Evolutionary conservation across 2,113 vertebrate species (phyloP).

Genomic region (Falcunculus frontatus): DNA sequence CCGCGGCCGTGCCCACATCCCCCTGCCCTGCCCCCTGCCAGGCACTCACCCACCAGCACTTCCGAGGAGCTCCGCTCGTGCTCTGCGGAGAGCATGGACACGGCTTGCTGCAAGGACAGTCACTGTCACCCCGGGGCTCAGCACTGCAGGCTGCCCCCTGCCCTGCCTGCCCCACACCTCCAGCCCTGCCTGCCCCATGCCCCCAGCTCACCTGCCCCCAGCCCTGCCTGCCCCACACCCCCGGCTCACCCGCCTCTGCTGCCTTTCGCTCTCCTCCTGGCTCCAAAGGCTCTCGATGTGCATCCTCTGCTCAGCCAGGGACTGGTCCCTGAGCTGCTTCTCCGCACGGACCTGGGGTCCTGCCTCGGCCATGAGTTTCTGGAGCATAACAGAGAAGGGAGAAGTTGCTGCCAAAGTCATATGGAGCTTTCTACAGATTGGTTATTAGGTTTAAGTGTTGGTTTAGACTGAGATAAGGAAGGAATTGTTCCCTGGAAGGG

Average conservation of each 20-base stretch:
- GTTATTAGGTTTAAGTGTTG: neutral
- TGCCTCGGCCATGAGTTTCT: neutral
- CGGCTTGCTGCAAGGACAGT: neutral
- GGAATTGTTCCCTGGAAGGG: accelerated
- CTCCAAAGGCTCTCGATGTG: neutral
- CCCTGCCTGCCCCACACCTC: neutral
- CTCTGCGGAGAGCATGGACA: neutral
- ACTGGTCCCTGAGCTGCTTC: neutral
- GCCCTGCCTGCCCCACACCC: neutral
- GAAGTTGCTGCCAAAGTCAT: neutral
- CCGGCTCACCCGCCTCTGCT: neutral
- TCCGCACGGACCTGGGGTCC: neutral
- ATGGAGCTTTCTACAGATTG: neutral
- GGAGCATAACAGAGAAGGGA: neutral
- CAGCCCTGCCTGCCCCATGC: no score
- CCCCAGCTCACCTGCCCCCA: no score
- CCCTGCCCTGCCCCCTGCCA: accelerated
- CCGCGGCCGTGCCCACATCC: accelerated
- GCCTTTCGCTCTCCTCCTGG: neutral
- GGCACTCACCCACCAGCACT: neutral
- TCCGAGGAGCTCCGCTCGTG: neutral
- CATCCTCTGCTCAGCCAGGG: neutral
- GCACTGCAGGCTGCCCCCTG: neutral
- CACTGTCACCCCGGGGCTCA: neutral
- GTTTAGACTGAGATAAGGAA: neutral